Evolutionary conservation across 2,113 vertebrate genomes (phyloP), one percentile per base, ranked within the genome.

Genomic region (Jacana jacana): DNA sequence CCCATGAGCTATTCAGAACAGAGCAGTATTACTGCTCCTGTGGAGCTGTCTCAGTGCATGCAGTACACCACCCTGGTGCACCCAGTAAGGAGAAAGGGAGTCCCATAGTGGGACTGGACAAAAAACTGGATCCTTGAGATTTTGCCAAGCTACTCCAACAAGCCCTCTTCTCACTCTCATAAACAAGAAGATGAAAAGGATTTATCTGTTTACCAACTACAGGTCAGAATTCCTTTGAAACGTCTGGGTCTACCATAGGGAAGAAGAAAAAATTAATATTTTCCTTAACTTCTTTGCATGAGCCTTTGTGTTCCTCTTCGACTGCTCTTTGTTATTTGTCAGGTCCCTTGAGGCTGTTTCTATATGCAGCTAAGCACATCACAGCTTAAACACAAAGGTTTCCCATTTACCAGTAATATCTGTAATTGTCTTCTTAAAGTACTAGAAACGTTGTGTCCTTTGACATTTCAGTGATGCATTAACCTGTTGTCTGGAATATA

Each of bases 191-290:
- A 86, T 81, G 61, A 83, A 93, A 93, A 90, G 28, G 27, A 77
- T 83, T 86, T 93, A 55, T 83, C 75, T 78, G 72, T 71, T 95
- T 89, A 88, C 68, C 51, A 86, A n/a, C 49, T 73, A 55, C 68
- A 81, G 72, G 17, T 81, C 63, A 64, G 31, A 93, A 95, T 84
- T 71, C 60, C 37, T 94, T 88, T 84, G 37, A 93, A 94, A 97
- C 37, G 2, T 30, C 27, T 93, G 52, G 3, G 15, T 84, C 72
- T 79, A n/a, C 33, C 81, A 49, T 60, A 18, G 52, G 44, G 40
- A 95, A 88, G 48, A 90, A 86, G 17, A 60, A 85, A 28, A 85
- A 42, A 39, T 80, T 81, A 79, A 76, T 85, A 57, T 25, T 65
- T 89, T 83, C 46, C 48, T 60, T 66, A 77, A 75, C 39, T 69